Conservation (phyloP, 2,113 vertebrate species). For the Australoheros scitulus region DNA sequence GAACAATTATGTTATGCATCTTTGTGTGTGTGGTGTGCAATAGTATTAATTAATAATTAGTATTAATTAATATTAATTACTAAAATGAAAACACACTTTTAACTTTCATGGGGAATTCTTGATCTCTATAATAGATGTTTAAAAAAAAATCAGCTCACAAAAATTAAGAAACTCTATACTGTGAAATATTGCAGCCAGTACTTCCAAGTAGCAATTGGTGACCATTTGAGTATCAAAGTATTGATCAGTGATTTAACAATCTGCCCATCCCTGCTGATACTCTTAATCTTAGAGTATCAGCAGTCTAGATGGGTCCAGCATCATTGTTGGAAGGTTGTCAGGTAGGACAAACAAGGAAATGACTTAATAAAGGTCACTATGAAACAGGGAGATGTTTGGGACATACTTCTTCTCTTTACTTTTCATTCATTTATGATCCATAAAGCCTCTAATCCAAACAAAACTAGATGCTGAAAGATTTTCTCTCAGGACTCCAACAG, state of each 20-base stretch:
- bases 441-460: not conserved
- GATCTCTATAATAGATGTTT: too few species aligned
- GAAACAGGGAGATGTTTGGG: conserved; percentile 70
- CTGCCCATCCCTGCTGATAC: not conserved
- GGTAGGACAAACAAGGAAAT: conserved; percentile 59
- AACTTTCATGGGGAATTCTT: too few species aligned
- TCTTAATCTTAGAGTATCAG: conserved; percentile 66
- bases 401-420: not conserved
- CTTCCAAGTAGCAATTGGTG: not conserved
- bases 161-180: not conserved
- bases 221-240: conserved; percentile 4
- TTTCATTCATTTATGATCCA: not conserved
- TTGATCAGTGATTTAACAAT: conserved; percentile 3
- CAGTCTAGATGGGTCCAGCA: conserved; percentile 73
- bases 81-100: not conserved
- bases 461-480: not conserved
- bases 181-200: not conserved
- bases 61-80: not conserved
- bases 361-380: conserved; percentile 73
- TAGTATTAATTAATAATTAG: not conserved
- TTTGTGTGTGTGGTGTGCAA: not conserved
- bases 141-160: not conserved
- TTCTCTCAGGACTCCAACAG: not conserved
- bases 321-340: conserved; percentile 82
- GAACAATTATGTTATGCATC: not conserved